These are phyloP conservation scores for Lasioglossum calceatum DNA, from an alignment of 2,888 invertebrate genomes.

Conservation along the genomic window DNA sequence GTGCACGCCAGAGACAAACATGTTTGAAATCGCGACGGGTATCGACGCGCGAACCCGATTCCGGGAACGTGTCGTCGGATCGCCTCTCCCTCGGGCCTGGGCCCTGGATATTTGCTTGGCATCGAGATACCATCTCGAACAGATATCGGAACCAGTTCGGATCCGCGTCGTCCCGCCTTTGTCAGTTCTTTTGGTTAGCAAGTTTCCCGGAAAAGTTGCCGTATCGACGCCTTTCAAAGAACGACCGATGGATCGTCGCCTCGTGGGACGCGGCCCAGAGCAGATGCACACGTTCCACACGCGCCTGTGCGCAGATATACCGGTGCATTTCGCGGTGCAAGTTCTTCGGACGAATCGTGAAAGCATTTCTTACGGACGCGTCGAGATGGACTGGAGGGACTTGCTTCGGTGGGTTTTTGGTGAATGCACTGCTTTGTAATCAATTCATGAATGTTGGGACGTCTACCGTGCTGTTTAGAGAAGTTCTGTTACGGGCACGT, in stretches of 20 bases:
- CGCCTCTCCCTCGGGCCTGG: conserved; percentile 49
- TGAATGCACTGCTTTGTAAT: not conserved
- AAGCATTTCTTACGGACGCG: not conserved
- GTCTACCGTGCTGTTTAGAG: too few relatives aligned
- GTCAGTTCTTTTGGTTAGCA: conserved; percentile 66
- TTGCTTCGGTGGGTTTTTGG: not conserved
- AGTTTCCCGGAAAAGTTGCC: conserved; percentile 50
- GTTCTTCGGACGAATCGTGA: not conserved
- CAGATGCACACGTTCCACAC: not conserved
- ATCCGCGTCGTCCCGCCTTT: conserved; percentile 47
- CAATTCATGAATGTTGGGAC: not conserved
- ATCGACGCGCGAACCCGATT: conserved; percentile 63
- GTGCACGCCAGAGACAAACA: conserved; percentile 52
- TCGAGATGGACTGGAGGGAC: not conserved
- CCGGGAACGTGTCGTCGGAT: conserved; percentile 55
- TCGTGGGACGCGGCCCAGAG: conserved; percentile 4
- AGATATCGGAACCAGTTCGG: conserved; percentile 29
- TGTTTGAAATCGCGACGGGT: conserved; percentile 50
- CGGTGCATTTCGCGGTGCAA: not conserved
- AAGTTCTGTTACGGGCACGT: too few relatives aligned
- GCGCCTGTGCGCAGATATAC: not conserved
- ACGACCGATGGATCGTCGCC: conserved; percentile 30
- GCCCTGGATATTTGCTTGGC: conserved; percentile 59
- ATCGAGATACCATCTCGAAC: conserved; percentile 63
- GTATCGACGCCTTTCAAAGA: conserved; percentile 53